These are phyloP conservation scores for Dorcus hopei DNA, from an alignment of 2,888 invertebrate species.

Conservation along the genomic window DNA sequence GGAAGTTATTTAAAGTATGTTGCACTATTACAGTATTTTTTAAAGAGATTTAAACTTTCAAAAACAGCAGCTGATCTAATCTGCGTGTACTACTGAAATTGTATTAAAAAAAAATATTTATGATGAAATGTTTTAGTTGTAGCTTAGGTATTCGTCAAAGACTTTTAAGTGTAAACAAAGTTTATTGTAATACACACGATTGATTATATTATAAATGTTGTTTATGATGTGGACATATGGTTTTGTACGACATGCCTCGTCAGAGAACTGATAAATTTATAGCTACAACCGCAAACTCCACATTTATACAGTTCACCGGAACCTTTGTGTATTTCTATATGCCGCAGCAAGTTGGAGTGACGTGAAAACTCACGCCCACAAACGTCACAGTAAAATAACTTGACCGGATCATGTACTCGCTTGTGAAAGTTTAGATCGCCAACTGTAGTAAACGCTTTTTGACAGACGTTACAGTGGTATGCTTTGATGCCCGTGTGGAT, in stretches of 20 bases:
- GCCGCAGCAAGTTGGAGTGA: constrained; percentile 41
- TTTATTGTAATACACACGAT: neutral
- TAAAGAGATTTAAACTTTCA: too few species aligned
- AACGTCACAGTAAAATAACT: constrained; percentile 32
- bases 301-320: constrained; percentile 31
- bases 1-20: too few species aligned
- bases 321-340: constrained; percentile 39
- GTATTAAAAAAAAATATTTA: too few species aligned
- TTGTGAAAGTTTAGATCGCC: constrained; percentile 49
- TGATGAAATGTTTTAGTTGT: too few species aligned
- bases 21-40: too few species aligned
- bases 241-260: constrained; percentile 45
- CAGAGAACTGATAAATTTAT: constrained; percentile 42
- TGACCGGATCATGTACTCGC: constrained; percentile 40
- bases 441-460: constrained; percentile 45
- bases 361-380: constrained; percentile 42
- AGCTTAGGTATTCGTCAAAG: too few species aligned
- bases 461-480: constrained; percentile 46
- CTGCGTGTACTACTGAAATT: too few species aligned
- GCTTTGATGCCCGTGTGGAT: constrained; percentile 41
- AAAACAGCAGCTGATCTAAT: too few species aligned
- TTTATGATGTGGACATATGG: constrained; percentile 30
- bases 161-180: too few species aligned
- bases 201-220: neutral
- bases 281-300: constrained; percentile 42